Conservation (phyloP, 2,888 invertebrate species). For the Megalurothrips usitatus region DNA sequence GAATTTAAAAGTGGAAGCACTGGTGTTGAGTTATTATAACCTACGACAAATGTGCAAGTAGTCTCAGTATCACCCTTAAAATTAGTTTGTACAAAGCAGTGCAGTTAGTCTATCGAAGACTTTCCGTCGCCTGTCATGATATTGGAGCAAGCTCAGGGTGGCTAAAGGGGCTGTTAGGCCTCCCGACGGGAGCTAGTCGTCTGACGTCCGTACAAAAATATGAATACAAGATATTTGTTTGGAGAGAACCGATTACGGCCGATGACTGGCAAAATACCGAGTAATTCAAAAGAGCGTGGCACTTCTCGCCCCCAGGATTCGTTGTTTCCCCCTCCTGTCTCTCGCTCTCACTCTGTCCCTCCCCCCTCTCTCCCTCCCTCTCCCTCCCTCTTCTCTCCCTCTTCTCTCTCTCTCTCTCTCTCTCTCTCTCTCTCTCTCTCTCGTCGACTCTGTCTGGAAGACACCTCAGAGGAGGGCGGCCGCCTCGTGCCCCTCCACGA, state of each 20-base stretch:
- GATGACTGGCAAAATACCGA: too few relatives aligned
- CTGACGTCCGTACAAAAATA: not conserved
- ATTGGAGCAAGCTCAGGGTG: too few relatives aligned
- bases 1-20: conserved; percentile 26
- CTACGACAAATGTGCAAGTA: conserved; percentile 12
- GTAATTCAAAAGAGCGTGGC: too few relatives aligned
- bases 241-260: not conserved
- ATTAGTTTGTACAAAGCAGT: conserved; percentile 23
- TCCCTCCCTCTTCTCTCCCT: too few relatives aligned
- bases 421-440: not conserved
- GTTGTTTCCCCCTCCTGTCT: not conserved
- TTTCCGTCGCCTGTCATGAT: too few relatives aligned
- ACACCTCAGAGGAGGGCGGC: not conserved
- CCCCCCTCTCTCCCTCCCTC: too few relatives aligned
- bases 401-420: too few relatives aligned
- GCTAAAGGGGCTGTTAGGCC: too few relatives aligned
- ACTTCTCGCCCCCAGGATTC: too few relatives aligned
- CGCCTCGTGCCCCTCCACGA: not conserved
- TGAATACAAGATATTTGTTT: not conserved
- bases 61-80: conserved; percentile 17
- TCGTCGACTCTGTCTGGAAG: too few relatives aligned
- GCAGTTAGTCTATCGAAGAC: not conserved
- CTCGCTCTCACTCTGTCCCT: too few relatives aligned
- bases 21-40: conserved; percentile 18
- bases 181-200: not conserved